Evolutionary conservation across 2,113 vertebrate species (phyloP), one percentile per base, ranked within the genome.

Genomic region (Oophaga pumilio): DNA sequence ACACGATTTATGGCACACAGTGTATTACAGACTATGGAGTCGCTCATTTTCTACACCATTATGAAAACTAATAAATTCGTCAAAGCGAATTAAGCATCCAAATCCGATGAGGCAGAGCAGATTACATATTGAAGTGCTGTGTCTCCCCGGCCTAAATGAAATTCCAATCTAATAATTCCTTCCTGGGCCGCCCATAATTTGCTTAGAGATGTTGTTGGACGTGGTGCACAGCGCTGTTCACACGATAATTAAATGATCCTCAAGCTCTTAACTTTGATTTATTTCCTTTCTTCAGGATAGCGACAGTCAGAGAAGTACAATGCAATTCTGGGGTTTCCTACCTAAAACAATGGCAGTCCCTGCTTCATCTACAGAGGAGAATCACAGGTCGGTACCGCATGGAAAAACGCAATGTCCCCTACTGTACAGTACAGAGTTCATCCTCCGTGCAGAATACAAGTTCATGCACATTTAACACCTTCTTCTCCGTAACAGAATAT

Each of bases 101-200:
- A 95, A 96, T 94, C 95, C 95, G 93, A 96, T 92, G 94, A 96
- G 94, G 90, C 93, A 93, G 93, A 95, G 93, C 94, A 94, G 93
- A 95, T 95, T 94, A 95, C 93, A 95, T 94, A 94, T 95, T 93
- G 95, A 95, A 95, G 94, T 93, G 90, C 94, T 84, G 93, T 94
- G 94, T 95, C 95, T 96, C 94, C 91, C 90, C 93, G 95, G 95
- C 91, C 93, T 95, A 96, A 96, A 97, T 97, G 93, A 96, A 95
- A 96, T 97, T 97, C 95, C 94, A 95, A 95, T 95, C 94, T 96
- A 96, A 95, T 96, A 95, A 96, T 96, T 93, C 92, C 91, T 95
- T 94, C 92, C 95, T 94, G 92, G 93, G 93, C 91, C 89, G 93
- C 92, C 95, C 93, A 92, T 96, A 96, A 95, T 94, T 96, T 96